Evolutionary conservation across 2,888 invertebrate genomes (phyloP), one percentile per base, ranked within the genome.

Genomic region (Cataglyphis rosenhaueri): DNA sequence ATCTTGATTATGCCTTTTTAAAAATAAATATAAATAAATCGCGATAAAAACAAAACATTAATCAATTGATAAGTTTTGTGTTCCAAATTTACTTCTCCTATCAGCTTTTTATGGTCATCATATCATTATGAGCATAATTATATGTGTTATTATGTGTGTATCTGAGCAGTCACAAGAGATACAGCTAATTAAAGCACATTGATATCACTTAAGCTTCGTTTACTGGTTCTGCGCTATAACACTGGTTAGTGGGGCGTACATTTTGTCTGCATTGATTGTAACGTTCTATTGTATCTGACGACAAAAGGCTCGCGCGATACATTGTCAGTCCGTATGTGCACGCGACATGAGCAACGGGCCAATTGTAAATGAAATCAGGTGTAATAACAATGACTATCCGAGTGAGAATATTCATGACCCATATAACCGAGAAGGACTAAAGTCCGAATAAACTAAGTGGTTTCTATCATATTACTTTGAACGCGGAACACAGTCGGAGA

Each of bases 391-490:
- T 76, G 57, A 59, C 82, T 48, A 44, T 66, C 59, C 66, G 41
- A 52, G 59, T 29, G 68, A 52, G 52, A 76, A 82, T 82, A 62
- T 76, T 82, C 66, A 35, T 57, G 59, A 76, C 48, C 66, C 48
- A 78, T 59, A 61, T 68, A 38, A 35, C 52, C 41, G 18, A 38
- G 57, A 75, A 55, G 62, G 35, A 52, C 52, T 52, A 41, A 41
- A 76, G 59, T 76, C 41, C 68, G 10, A 41, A 21, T 15, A 6
- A 21, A 32, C 55, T 76, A 66, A 75, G 75, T 75, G 68, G n/a
- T 68, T 76, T 76, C 68, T 57, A 68, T 68, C 41, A 76, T 75
- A 75, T 76, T 76, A 76, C 76, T 76, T 66, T 55, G 76, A 68
- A 68, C 76, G 29, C 57, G 57, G 12, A 55, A 68, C 66, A 57